A percentile compares a stretch with the other conserved stretches of the same genome.
phyloP scores from a whole-genome alignment of 2,888 invertebrate species.

The Leucoma salicis region DNA sequence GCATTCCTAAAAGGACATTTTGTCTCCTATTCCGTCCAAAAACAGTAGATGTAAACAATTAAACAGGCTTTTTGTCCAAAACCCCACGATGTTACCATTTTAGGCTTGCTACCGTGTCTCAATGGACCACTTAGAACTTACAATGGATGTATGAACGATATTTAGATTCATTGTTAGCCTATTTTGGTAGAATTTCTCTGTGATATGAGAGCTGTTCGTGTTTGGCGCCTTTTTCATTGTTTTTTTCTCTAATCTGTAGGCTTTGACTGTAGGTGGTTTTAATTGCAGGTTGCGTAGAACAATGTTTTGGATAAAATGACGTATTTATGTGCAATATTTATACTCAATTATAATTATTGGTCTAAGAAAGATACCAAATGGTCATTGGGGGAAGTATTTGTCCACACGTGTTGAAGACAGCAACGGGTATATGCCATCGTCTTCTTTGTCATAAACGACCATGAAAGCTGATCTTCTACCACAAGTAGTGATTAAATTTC shows the following conservation, averaged over 20 bases:
- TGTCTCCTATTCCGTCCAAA: slow-evolving; percentile 32
- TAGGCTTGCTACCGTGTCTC: slow-evolving; percentile 46
- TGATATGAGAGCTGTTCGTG: slow-evolving; percentile 13
- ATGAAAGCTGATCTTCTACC: no score
- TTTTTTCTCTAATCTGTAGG: slow-evolving; percentile 13
- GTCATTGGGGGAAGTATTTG: no score
- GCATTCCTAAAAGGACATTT: slow-evolving; percentile 35
- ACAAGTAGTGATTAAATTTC: no score
- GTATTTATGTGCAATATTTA: no score
- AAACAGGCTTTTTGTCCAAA: slow-evolving; percentile 51
- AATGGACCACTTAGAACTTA: slow-evolving; percentile 42
- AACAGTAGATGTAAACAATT: slow-evolving; percentile 29
- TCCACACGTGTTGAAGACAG: no score
- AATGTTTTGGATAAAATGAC: slow-evolving; percentile 18
- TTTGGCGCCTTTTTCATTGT: slow-evolving; percentile 19
- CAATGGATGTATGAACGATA: slow-evolving; percentile 25
- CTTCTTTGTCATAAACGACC: no score
- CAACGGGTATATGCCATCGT: no score
- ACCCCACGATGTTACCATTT: slow-evolving; percentile 50
- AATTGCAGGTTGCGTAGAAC: slow-evolving; percentile 11
- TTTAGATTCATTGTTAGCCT: slow-evolving; percentile 37
- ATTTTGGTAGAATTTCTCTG: slow-evolving; percentile 31
- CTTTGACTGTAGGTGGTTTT: slow-evolving; percentile 2
- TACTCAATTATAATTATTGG: no score
- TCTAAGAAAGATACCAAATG: no score